Conservation (phyloP, 2,888 invertebrate genomes). For the Aphelenchoides bicaudatus region DNA sequence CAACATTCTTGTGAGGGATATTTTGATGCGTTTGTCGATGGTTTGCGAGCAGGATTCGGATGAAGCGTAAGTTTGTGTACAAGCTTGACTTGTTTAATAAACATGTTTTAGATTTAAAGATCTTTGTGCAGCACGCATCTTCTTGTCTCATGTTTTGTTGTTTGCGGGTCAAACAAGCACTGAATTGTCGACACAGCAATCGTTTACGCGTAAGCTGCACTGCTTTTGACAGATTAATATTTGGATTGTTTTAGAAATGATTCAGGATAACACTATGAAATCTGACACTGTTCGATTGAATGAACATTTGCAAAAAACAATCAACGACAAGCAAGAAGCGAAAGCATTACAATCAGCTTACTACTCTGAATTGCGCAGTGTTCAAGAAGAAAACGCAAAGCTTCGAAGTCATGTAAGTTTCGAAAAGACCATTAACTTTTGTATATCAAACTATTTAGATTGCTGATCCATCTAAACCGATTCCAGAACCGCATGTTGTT, state of each 20-base stretch:
- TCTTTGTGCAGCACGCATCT: too few relatives aligned
- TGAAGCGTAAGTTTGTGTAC: too few relatives aligned
- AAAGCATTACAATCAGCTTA: background rate
- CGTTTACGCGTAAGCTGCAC: constrained; percentile 4
- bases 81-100: too few relatives aligned
- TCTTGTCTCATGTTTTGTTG: background rate
- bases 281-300: background rate
- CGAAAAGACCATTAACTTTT: background rate
- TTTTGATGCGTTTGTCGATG: too few relatives aligned
- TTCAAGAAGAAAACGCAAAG: constrained; percentile 8
- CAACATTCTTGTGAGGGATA: too few relatives aligned
- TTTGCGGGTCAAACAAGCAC: background rate
- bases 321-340: constrained; percentile 9
- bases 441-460: constrained; percentile 3
- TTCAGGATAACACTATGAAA: background rate
- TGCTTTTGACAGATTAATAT: background rate
- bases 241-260: background rate
- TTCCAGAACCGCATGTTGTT: background rate
- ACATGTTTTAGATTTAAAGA: too few relatives aligned
- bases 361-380: background rate
- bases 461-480: background rate
- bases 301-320: background rate
- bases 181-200: background rate
- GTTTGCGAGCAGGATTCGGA: too few relatives aligned
- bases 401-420: constrained; percentile 5